Evolutionary conservation across 2,113 vertebrate species (phyloP).

Genomic region (Strix uralensis): DNA sequence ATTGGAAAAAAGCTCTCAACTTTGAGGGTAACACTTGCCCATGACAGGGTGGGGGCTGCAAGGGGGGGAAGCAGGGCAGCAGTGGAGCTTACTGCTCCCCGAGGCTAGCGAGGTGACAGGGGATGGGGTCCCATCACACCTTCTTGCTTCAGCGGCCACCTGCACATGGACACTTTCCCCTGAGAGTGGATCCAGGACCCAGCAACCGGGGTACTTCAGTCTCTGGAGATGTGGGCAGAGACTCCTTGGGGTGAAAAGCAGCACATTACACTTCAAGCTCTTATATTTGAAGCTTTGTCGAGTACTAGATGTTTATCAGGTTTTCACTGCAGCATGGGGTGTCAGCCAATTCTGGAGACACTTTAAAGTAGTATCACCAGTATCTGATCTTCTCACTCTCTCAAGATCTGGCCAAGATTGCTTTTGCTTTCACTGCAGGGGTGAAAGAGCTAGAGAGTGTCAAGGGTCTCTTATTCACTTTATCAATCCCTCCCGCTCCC

Average conservation of each 20-base stretch:
- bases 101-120: not conserved
- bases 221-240: not conserved
- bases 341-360: not conserved
- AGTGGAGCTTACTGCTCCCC: not conserved
- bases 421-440: constrained; percentile 2
- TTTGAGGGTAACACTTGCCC: not conserved
- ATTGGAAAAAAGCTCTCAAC: not conserved
- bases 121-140: not conserved
- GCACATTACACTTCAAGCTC: not conserved
- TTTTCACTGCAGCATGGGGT: not conserved
- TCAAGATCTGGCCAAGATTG: not conserved
- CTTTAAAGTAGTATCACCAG: not conserved
- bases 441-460: not conserved
- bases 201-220: not conserved
- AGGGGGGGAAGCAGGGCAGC: not conserved
- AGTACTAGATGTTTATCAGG: not conserved
- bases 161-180: accelerated
- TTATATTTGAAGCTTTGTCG: not conserved
- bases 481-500: not conserved
- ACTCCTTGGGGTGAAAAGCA: not conserved
- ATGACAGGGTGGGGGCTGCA: not conserved
- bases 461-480: not conserved
- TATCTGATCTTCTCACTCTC: constrained; percentile 6
- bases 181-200: accelerated
- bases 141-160: not conserved